Conservation (phyloP, 2,113 vertebrate species). For the Barbus barbus region DNA sequence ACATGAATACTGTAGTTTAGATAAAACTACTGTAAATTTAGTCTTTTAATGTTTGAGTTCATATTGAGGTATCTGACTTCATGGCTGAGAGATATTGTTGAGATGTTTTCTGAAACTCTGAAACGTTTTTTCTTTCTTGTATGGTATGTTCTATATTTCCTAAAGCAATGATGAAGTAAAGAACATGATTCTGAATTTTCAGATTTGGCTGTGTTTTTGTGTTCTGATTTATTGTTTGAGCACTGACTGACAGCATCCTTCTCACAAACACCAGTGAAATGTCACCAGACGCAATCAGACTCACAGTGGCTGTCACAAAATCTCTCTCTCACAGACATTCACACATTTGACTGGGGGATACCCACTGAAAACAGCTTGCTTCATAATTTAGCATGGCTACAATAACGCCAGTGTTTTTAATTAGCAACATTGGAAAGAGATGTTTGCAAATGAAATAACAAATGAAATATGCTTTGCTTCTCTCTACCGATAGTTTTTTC, state of each 20-base stretch:
- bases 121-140: too few species aligned
- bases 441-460: constrained; percentile 20
- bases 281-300: constrained; percentile 37
- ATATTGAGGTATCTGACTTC: neutral
- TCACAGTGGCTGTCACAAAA: too few species aligned
- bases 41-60: neutral
- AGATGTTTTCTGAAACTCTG: neutral
- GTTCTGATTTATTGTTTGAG: constrained; percentile 7
- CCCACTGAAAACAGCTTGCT: constrained; percentile 17
- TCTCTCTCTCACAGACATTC: neutral
- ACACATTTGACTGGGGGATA: constrained; percentile 7
- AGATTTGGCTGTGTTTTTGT: neutral
- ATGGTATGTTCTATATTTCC: neutral
- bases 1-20: neutral
- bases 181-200: neutral
- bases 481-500: neutral
- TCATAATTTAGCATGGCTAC: constrained; percentile 27
- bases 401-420: constrained; percentile 11
- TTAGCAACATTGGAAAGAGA: neutral
- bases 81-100: neutral
- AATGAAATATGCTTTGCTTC: neutral
- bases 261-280: constrained; percentile 40
- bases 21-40: too few species aligned
- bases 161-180: neutral
- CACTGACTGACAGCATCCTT: constrained; percentile 23